A percentile compares a stretch with the other conserved stretches of the same genome.
These are phyloP conservation scores for Cataglyphis rosenhaueri DNA, from an alignment of 2,888 invertebrate species.

Conservation along the genomic window DNA sequence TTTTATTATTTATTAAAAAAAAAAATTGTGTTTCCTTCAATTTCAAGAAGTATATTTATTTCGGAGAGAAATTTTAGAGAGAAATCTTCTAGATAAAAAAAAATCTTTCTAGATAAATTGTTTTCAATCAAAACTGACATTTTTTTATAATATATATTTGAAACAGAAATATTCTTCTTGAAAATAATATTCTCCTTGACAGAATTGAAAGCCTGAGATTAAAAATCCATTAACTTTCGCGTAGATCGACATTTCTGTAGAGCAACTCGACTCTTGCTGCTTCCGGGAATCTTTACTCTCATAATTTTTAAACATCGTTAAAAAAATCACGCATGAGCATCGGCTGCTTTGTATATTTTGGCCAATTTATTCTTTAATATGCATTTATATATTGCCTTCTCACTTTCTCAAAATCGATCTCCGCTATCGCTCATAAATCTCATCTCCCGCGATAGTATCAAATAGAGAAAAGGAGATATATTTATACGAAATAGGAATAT, in stretches of 20 bases:
- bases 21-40: neutral
- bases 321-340: slow-evolving; percentile 16
- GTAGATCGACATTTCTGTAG: neutral
- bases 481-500: slow-evolving; percentile 42
- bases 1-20: neutral
- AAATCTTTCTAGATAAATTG: neutral
- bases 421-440: slow-evolving; percentile 29
- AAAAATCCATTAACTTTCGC: slow-evolving; percentile 13
- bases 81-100: neutral
- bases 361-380: slow-evolving; percentile 1
- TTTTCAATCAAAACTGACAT: neutral
- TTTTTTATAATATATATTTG: neutral
- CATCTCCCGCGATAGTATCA: slow-evolving; percentile 24
- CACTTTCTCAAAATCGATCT: neutral
- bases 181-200: slow-evolving; percentile 21
- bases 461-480: neutral
- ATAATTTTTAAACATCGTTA: slow-evolving; percentile 13
- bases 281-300: slow-evolving; percentile 6
- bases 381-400: neutral
- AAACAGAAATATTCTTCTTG: neutral
- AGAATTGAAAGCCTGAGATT: neutral
- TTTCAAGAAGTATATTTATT: neutral
- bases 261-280: neutral
- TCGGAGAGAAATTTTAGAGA: neutral
- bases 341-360: slow-evolving; percentile 34